A percentile compares a stretch with the other conserved stretches of the same genome.
Evolutionary conservation across 2,888 invertebrate species (phyloP).

Genomic region (Platypus cylindrus): DNA sequence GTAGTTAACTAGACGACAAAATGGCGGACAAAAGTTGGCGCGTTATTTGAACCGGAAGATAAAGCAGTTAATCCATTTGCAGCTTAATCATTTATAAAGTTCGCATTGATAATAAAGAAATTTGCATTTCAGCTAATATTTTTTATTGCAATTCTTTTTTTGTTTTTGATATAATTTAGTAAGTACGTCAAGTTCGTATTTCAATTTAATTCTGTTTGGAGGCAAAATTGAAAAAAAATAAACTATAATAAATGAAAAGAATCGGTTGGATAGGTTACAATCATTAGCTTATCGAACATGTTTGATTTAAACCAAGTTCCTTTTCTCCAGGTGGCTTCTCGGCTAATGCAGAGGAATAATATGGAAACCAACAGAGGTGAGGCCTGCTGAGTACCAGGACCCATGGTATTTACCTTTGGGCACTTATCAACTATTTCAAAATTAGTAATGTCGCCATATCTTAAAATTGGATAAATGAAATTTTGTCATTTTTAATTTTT

Average conservation of each 20-base stretch:
- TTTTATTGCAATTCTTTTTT: slow-evolving; percentile 10
- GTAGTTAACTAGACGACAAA: slow-evolving; percentile 19
- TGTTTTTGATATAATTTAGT: slow-evolving; percentile 12
- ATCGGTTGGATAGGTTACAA: slow-evolving; percentile 34
- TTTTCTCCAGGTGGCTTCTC: slow-evolving; percentile 41
- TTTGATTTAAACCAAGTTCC: slow-evolving; percentile 39
- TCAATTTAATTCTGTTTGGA: slow-evolving; percentile 8
- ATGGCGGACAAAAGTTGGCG: slow-evolving; percentile 26
- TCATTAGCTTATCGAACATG: slow-evolving; percentile 34
- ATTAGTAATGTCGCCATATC: slow-evolving; percentile 15
- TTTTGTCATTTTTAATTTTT: too few relatives aligned
- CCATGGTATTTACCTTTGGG: slow-evolving; percentile 46
- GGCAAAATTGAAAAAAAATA: slow-evolving; percentile 13
- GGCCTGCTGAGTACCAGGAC: slow-evolving; percentile 21
- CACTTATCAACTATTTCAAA: slow-evolving; percentile 30
- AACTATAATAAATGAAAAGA: slow-evolving; percentile 18
- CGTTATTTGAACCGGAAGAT: slow-evolving; percentile 21
- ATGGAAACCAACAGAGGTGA: slow-evolving; percentile 5
- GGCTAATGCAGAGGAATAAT: slow-evolving; percentile 28
- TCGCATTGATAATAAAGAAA: slow-evolving; percentile 9
- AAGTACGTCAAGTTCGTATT: slow-evolving; percentile 8
- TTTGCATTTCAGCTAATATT: slow-evolving; percentile 18
- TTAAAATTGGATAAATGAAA: slow-evolving; percentile 15
- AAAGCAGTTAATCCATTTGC: slow-evolving; percentile 9
- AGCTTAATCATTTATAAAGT: too few relatives aligned